Base-by-base conservation (phyloP, 2,797 vertebrate genomes). In the Melanotaenia pygmaea region DNA sequence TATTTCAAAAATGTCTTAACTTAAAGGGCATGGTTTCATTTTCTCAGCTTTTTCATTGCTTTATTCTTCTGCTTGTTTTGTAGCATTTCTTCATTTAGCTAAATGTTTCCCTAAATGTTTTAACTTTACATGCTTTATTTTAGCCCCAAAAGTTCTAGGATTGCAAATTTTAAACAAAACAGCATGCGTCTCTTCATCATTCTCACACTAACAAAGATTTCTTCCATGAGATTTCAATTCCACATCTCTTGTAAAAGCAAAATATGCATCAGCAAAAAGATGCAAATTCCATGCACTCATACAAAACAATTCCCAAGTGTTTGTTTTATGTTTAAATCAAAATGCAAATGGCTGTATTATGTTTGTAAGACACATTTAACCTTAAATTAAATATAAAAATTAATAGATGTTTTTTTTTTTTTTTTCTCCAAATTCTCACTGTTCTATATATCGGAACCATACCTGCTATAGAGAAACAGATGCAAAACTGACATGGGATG, bases 161-260 rank as follows among this genome's bases (percentile, higher is more conserved):
- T 53, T 53, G 50, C 22, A 24, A 24, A 70, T 72, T 35, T 61
- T n/a, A 28, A 28, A 12, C 43, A 64, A 34, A 72, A 70, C 58
- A 30, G 37, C 43, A 59, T 16, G 56, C 13, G 14, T 16, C 61
- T 67, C 73, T 51, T 37, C 13, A 63, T 47, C 38, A 65, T 3
- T 54, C 28, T 22, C 35, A 71, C 64, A 57, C 47, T 70, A 5
- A 9, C 59, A 56, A 50, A 77, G n/a, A 54, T 35, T 38, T 67
- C 40, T 58, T 22, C 57, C 24, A 67, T 2, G 2, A 69, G 22
- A 20, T 61, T 77, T 62, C 10, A 64, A 14, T 2, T 9, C 1
- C 67, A 63, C 70, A 88, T 65, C 81, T 70, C 79, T 56, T 43
- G 40, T 16, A 43, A 43, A 43, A 43, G 40, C 4, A 43, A 38